phyloP scores from a whole-genome alignment of 2,113 vertebrate genomes.

The Sander lucioperca region DNA sequence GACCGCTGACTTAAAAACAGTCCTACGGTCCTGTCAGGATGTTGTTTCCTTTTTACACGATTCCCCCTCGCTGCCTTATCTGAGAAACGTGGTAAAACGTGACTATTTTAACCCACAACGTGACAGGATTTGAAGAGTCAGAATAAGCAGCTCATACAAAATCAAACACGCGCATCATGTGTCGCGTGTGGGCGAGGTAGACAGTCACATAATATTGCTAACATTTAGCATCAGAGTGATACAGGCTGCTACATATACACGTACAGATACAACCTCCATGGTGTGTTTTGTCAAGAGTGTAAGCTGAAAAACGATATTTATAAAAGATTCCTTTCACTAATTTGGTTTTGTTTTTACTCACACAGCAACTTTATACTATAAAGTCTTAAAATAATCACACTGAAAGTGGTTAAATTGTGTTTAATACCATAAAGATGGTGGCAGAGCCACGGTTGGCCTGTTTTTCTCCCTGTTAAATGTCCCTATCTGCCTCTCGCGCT shows the following conservation, averaged over 20 bases:
- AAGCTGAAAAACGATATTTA: background rate
- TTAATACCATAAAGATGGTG: background rate
- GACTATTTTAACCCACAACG: background rate
- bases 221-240: background rate
- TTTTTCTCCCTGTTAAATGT: slow-evolving; percentile 32
- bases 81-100: background rate
- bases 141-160: background rate
- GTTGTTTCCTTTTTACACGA: background rate
- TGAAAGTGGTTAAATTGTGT: background rate
- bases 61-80: background rate
- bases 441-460: background rate
- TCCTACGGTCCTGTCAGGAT: background rate
- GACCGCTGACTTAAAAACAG: background rate
- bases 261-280: background rate
- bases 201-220: no score
- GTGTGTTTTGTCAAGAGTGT: background rate
- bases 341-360: background rate
- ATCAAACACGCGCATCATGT: background rate
- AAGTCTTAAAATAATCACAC: accelerated
- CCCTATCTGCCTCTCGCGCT: slow-evolving; percentile 56
- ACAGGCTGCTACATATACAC: background rate
- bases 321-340: background rate
- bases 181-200: background rate
- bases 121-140: background rate
- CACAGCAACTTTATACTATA: accelerated